phyloP scores from a whole-genome alignment of 2,888 invertebrate genomes.

The Graphium colonna region DNA sequence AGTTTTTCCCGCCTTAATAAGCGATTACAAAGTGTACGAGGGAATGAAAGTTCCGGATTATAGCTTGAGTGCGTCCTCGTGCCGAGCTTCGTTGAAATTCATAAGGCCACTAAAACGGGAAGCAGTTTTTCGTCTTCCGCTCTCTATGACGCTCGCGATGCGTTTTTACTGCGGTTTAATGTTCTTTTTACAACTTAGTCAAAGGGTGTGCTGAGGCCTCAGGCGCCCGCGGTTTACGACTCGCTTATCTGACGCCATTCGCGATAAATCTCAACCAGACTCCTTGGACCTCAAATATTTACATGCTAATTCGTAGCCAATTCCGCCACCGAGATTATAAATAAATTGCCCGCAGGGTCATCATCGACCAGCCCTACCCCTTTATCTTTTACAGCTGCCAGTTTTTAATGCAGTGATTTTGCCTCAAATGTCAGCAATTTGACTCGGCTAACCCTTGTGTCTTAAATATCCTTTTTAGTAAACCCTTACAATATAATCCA shows the following conservation, averaged over 20 bases:
- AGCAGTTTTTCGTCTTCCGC: slow-evolving; percentile 47
- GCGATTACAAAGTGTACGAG: slow-evolving; percentile 25
- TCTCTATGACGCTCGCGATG: slow-evolving; percentile 54
- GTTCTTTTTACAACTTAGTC: slow-evolving; percentile 77
- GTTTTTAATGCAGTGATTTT: slow-evolving; percentile 63
- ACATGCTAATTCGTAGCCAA: slow-evolving; percentile 78
- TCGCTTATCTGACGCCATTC: slow-evolving; percentile 70
- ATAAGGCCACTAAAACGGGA: slow-evolving; percentile 73
- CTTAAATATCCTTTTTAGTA: too few species aligned
- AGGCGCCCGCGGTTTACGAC: slow-evolving; percentile 65
- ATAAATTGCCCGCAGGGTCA: slow-evolving; percentile 68
- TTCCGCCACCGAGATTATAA: slow-evolving; percentile 77
- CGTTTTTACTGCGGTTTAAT: slow-evolving; percentile 80
- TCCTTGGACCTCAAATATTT: slow-evolving; percentile 78
- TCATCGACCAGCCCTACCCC: slow-evolving; percentile 56
- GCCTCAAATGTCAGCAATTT: slow-evolving; percentile 41
- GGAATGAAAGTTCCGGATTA: slow-evolving; percentile 46
- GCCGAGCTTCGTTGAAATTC: slow-evolving; percentile 75
- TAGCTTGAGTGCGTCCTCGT: slow-evolving; percentile 44
- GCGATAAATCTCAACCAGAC: slow-evolving; percentile 74
- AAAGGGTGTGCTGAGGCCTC: slow-evolving; percentile 64
- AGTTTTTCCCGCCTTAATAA: slow-evolving; percentile 7
- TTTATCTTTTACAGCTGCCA: slow-evolving; percentile 74
- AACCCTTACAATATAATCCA: too few species aligned
- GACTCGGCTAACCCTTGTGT: too few species aligned